phyloP scores from a whole-genome alignment of 2,113 vertebrate species.

The Salvator merianae region DNA sequence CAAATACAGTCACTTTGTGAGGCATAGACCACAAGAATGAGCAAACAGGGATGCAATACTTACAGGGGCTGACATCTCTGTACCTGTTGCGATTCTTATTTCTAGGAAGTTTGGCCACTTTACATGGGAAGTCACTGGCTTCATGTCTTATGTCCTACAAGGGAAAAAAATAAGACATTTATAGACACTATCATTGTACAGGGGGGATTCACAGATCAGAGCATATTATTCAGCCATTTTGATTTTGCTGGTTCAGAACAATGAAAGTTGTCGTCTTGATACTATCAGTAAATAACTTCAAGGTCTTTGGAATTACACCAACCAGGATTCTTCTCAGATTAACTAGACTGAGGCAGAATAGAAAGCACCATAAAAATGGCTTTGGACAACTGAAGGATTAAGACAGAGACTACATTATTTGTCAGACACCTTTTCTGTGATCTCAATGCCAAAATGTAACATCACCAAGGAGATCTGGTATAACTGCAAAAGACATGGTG shows the following conservation, averaged over 20 bases:
- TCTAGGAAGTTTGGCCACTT: constrained; percentile 91
- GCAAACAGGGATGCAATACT: constrained; percentile 70
- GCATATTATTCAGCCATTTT: neutral
- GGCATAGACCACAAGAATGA: constrained; percentile 28
- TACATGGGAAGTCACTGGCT: constrained; percentile 95
- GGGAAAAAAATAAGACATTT: constrained; percentile 49
- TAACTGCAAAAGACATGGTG: neutral
- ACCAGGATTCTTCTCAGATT: too few species aligned
- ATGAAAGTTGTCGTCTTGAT: constrained; percentile 4
- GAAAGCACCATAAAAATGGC: neutral
- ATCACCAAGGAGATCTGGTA: neutral
- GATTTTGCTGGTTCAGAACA: neutral
- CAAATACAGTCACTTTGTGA: neutral
- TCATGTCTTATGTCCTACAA: constrained; percentile 91
- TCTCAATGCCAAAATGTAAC: neutral
- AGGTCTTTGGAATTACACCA: too few species aligned
- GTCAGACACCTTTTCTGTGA: neutral
- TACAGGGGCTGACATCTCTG: constrained; percentile 98
- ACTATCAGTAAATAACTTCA: too few species aligned
- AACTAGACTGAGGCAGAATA: neutral
- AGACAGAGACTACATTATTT: neutral
- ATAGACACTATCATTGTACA: constrained; percentile 11
- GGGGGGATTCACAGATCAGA: neutral
- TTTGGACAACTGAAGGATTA: neutral
- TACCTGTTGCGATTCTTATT: constrained; percentile 98